phyloP scores from a whole-genome alignment of 2,113 vertebrate genomes.

The Poeciliopsis turrubarensis region DNA sequence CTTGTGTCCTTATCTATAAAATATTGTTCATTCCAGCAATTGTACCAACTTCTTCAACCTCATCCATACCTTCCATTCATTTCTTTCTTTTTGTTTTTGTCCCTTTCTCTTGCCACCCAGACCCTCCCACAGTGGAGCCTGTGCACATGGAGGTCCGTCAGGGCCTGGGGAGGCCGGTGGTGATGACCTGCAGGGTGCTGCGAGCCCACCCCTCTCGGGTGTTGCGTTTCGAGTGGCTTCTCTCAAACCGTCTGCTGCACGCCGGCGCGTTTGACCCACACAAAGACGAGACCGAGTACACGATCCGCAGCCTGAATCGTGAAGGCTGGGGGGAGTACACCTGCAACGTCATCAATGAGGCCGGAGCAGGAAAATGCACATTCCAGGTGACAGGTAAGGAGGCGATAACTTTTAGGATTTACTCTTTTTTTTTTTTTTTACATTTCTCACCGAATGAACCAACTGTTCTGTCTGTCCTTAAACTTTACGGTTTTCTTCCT shows the following conservation, averaged over 20 bases:
- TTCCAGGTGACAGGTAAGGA: conserved; percentile 92
- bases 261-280: conserved; percentile 87
- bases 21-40: no score
- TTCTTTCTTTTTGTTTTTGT: background rate
- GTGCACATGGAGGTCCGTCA: conserved; percentile 90
- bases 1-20: no score
- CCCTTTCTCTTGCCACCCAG: conserved; percentile 67
- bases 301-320: conserved; percentile 85
- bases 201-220: conserved; percentile 92
- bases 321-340: conserved; percentile 94
- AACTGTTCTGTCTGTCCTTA: background rate
- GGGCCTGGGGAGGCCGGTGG: conserved; percentile 87
- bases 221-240: conserved; percentile 92
- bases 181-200: conserved; percentile 92
- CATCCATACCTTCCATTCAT: background rate
- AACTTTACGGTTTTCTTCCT: background rate
- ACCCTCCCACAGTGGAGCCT: conserved; percentile 93
- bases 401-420: background rate
- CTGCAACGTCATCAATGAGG: conserved; percentile 96
- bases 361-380: conserved; percentile 91
- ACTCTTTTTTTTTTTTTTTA: background rate
- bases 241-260: conserved; percentile 87
- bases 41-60: no score
- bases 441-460: background rate
- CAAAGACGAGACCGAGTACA: conserved; percentile 91